A percentile compares a stretch with the other conserved stretches of the same genome.
These are phyloP conservation scores for Eriocheir sinensis DNA, from an alignment of 1,140 invertebrate species.

Conservation along the genomic window DNA sequence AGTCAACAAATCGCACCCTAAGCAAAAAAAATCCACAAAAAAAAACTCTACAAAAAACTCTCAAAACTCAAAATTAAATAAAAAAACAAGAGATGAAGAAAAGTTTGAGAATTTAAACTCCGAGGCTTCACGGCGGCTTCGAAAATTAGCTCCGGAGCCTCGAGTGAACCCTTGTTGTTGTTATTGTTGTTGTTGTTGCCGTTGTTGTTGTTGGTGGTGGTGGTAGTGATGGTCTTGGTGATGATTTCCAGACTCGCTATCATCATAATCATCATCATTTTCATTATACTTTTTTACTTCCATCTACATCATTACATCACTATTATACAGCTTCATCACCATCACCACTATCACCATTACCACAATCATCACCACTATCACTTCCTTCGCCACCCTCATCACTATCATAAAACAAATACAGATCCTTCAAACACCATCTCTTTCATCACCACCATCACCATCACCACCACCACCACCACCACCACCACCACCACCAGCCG, in stretches of 20 bases:
- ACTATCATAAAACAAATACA: too few species aligned
- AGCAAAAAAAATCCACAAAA: not conserved
- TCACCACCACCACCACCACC: not conserved
- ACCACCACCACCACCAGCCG: not conserved
- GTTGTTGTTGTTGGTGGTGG: too few species aligned
- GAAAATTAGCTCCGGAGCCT: not conserved
- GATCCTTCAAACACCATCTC: too few species aligned
- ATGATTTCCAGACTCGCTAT: not conserved
- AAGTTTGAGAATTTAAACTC: not conserved
- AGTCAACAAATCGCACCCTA: too few species aligned
- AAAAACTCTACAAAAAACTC: not conserved
- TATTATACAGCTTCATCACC: too few species aligned
- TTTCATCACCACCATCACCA: not conserved
- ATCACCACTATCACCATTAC: not conserved
- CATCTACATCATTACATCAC: too few species aligned
- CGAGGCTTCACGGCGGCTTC: not conserved
- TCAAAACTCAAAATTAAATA: not conserved
- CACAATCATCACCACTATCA: not conserved
- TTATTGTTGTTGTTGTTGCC: too few species aligned
- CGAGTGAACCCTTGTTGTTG: not conserved
- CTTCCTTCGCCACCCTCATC: not conserved
- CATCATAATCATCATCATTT: not conserved
- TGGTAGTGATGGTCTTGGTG: too few species aligned
- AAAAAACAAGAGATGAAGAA: constrained; percentile 3
- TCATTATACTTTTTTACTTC: not conserved